Conservation (phyloP, 2,888 invertebrate genomes). For the Patella caerulea region DNA sequence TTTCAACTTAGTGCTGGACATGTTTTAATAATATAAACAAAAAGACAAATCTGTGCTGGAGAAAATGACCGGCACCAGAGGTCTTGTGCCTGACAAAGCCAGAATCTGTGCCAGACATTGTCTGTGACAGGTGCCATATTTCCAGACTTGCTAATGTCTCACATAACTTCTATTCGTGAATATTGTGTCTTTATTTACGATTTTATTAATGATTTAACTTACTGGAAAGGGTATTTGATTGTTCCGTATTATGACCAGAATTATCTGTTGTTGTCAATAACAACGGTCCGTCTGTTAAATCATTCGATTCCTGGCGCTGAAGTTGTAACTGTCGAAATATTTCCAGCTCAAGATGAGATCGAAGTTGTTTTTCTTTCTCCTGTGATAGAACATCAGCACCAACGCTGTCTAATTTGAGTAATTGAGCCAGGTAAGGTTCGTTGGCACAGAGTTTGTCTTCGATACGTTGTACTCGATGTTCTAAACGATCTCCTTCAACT, state of each 20-base stretch:
- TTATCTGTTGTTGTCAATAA: background rate
- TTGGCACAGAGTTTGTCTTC: constrained; percentile 65
- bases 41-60: too few species aligned
- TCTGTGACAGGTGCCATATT: too few species aligned
- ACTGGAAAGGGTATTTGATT: background rate
- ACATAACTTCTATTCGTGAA: too few species aligned
- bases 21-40: too few species aligned
- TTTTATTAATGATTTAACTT: too few species aligned
- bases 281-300: constrained; percentile 6
- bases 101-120: too few species aligned
- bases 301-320: constrained; percentile 53
- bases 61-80: too few species aligned
- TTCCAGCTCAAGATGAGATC: constrained; percentile 67
- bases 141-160: background rate
- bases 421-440: constrained; percentile 67
- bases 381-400: constrained; percentile 57
- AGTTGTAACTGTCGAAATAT: constrained; percentile 68
- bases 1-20: too few species aligned
- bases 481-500: constrained; percentile 55
- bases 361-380: constrained; percentile 66
- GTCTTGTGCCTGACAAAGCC: too few species aligned
- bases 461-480: constrained; percentile 63
- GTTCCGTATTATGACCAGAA: background rate
- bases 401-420: constrained; percentile 62
- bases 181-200: too few species aligned